Conservation (phyloP, 2,113 vertebrate species). For the Chaenocephalus aceratus region DNA sequence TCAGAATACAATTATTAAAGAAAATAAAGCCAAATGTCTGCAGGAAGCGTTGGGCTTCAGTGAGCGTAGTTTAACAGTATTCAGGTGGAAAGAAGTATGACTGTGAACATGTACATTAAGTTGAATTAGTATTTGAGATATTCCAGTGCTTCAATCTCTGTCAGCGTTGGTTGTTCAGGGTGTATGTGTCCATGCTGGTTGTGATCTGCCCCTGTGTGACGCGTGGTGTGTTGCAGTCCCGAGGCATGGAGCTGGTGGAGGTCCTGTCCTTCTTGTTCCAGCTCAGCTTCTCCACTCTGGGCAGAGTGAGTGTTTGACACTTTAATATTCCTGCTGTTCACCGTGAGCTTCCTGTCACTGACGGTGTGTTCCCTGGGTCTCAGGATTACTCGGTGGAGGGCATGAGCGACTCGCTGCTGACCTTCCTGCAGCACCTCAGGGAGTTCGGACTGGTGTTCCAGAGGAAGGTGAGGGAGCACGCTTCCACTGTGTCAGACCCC, state of each 20-base stretch:
- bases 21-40: not conserved
- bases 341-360: not conserved
- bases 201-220: no score
- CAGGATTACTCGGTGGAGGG: conserved; percentile 96
- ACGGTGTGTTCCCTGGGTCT: conserved; percentile 2
- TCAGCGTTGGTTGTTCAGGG: no score
- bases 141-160: not conserved
- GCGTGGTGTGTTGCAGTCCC: conserved; percentile 78
- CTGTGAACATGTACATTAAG: not conserved
- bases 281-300: conserved; percentile 94
- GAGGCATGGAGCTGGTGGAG: conserved; percentile 94
- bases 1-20: not conserved
- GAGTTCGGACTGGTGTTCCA: conserved; percentile 96
- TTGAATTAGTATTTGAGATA: not conserved
- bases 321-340: not conserved
- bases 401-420: conserved; percentile 94
- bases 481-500: no score
- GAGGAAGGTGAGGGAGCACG: conserved; percentile 86
- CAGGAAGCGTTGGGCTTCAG: no score
- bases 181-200: no score
- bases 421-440: conserved; percentile 92
- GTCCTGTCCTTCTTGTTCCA: conserved; percentile 95
- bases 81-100: no score
- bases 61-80: not conserved
- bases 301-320: conserved; percentile 84